A percentile compares a stretch with the other conserved stretches of the same genome.
Evolutionary conservation across 37 sponge, comb jelly and placozoan species (phyloP).

Genomic region (Chondrosia reniformis): DNA sequence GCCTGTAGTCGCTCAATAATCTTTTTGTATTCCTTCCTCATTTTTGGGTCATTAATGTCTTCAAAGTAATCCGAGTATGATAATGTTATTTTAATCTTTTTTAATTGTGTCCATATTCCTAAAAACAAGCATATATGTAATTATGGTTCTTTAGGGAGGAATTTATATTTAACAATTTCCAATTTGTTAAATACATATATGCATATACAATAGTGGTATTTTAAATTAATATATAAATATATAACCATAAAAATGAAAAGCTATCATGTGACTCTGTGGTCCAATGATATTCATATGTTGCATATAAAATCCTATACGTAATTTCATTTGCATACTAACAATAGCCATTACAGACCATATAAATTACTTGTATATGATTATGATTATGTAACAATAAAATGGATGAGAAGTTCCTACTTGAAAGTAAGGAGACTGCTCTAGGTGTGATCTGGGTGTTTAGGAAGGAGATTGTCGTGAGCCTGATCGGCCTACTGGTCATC

Average conservation of each 20-base stretch:
- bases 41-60: conserved; percentile 6
- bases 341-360: no score
- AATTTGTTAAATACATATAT: no score
- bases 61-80: conserved; percentile 1
- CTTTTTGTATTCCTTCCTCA: background rate
- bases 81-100: background rate
- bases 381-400: no score
- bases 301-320: no score
- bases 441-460: conserved; percentile 12
- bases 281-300: background rate
- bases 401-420: background rate
- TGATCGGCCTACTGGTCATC: background rate
- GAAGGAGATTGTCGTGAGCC: background rate
- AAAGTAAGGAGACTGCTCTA: background rate
- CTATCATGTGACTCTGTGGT: background rate
- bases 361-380: no score
- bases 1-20: background rate
- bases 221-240: no score
- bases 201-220: no score
- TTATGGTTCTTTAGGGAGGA: background rate
- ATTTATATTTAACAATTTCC: no score
- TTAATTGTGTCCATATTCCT: background rate
- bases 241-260: no score
- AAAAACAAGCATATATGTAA: background rate
- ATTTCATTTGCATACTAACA: no score